Percentiles rank a stretch among this genome's conserved stretches.
Conservation (phyloP, 2,888 invertebrate species). For the Euproctis similis region DNA sequence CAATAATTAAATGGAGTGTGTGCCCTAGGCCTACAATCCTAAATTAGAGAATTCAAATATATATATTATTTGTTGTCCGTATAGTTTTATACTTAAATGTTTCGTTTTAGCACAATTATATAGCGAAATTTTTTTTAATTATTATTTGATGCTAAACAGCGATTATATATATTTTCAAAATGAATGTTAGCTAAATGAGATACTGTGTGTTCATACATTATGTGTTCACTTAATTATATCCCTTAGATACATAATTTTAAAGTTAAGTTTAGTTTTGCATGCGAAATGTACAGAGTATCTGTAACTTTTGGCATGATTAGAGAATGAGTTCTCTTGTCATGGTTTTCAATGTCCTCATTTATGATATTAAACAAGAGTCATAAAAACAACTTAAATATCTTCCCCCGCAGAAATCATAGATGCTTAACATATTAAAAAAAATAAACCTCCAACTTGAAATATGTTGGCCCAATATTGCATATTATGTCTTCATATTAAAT, state of each 20-base stretch:
- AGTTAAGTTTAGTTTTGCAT: slow-evolving; percentile 29
- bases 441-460: too few species aligned
- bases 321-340: slow-evolving; percentile 27
- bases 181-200: slow-evolving; percentile 26
- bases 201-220: slow-evolving; percentile 59
- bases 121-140: slow-evolving; percentile 55
- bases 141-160: slow-evolving; percentile 30
- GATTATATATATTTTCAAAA: slow-evolving; percentile 21
- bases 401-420: too few species aligned
- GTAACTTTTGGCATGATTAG: slow-evolving; percentile 13
- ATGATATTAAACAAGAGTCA: slow-evolving; percentile 3
- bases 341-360: slow-evolving; percentile 28
- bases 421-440: too few species aligned
- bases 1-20: too few species aligned
- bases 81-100: slow-evolving; percentile 43
- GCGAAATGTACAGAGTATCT: slow-evolving; percentile 13
- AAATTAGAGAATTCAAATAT: slow-evolving; percentile 43
- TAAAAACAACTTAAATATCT: too few species aligned
- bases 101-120: slow-evolving; percentile 61
- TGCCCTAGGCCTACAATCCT: too few species aligned
- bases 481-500: too few species aligned
- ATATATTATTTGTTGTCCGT: slow-evolving; percentile 38
- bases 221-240: slow-evolving; percentile 58
- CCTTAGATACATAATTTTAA: slow-evolving; percentile 29
- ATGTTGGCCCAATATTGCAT: too few species aligned